Base-by-base conservation (phyloP, 2,888 invertebrate genomes). In the Drosophila tanythrix region DNA sequence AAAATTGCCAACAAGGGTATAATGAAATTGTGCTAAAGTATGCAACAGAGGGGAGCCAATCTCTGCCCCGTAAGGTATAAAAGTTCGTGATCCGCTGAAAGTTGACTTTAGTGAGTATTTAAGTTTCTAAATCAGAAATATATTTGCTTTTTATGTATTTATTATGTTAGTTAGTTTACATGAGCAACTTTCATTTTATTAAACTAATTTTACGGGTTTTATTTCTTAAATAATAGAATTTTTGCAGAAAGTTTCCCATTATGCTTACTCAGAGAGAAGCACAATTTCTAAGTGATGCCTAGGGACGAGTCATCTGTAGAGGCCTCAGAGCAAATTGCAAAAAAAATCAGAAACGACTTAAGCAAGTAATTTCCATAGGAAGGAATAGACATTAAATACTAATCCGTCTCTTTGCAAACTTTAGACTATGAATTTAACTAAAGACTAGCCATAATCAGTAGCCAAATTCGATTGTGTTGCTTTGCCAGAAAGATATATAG, bases 261-360 rank as follows among this genome's bases (percentile, higher is more conserved):
- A 3, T 5, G 0, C 11, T n/a, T n/a, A n/a, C 11, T n/a, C 40
- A n/a, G 11, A n/a, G 2, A 11, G 0, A n/a, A n/a, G 40, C 1
- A 5, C 11, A 10, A 2, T 40, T 40, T 40, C 4, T 11, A 46
- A 13, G 1, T 7, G 7, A 6, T 43, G 6, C 31, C 31, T 0
- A 2, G 10, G 33, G 3, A 33, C 10, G 33, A 10, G 3, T 13
- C 21, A 46, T 13, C 43, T 21, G 33, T 10, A 33, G 31, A 31
- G 31, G 31, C 2, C 8, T 2, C 31, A 0, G 0, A 8, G 2
- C 8, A 31, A 31, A 31, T 31, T 8, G 8, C 8, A 21, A 21
- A 21, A 21, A 21, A 21, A 21, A 1, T 43, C 11, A 13, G 21
- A 43, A 1, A 11, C 21, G 5, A n/a, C 2, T 43, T 11, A 11